Evolutionary conservation across 2,113 vertebrate genomes (phyloP).

Genomic region (Plestiodon gilberti): DNA sequence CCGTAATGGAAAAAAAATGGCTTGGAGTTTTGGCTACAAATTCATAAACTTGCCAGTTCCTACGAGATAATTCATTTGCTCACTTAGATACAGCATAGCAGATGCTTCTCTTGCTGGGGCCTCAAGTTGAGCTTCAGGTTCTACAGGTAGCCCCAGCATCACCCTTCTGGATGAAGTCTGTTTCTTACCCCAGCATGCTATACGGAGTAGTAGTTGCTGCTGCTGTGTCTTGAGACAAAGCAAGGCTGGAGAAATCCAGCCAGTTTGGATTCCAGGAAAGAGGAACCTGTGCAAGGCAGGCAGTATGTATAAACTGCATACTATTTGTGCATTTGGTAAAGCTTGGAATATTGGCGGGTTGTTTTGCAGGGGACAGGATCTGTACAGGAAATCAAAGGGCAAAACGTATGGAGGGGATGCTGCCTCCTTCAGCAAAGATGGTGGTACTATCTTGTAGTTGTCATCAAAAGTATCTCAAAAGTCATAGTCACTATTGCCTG

Average conservation of each 20-base stretch:
- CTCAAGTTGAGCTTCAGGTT: not conserved
- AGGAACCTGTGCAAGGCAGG: too few species aligned
- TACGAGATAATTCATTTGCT: not conserved
- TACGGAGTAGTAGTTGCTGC: not conserved
- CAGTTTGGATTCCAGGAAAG: not conserved
- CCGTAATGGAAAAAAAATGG: not conserved
- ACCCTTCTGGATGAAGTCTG: not conserved
- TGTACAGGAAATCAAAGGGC: not conserved
- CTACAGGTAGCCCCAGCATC: not conserved
- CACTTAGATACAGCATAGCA: not conserved
- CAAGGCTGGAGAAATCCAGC: not conserved
- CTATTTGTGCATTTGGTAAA: too few species aligned
- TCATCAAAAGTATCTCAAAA: not conserved
- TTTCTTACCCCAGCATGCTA: not conserved
- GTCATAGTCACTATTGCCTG: not conserved
- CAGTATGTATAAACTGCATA: too few species aligned
- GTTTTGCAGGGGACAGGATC: not conserved
- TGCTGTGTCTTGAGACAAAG: too few species aligned
- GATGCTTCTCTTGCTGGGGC: not conserved
- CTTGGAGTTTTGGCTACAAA: not conserved
- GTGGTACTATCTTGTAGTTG: not conserved
- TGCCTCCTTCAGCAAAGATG: not conserved
- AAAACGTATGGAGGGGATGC: not conserved
- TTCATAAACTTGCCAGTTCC: not conserved
- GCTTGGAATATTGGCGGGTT: too few species aligned